Base-by-base conservation (phyloP, 2,888 invertebrate genomes). In the Macrophya alboannulata region DNA sequence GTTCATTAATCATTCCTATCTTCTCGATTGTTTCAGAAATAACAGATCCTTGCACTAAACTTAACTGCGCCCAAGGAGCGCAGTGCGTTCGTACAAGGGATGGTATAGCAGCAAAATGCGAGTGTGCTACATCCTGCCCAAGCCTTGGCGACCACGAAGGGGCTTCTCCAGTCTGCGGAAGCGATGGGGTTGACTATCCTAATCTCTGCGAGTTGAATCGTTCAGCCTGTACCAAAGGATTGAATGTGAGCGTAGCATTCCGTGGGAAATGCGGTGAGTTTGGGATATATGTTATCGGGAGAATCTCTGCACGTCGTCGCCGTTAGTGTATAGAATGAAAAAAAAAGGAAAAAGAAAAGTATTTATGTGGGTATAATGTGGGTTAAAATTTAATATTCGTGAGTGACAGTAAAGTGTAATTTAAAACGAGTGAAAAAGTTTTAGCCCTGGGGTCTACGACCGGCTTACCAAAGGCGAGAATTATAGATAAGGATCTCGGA, bases 201-300 rank as follows among this genome's bases (percentile, higher is more conserved):
- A 97, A 97, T 92, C 96, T 97, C 89, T 99, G 98, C 94, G 97
- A 98, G 92, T 95, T 98, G 94, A 96, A 97, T 90, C 95, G 96
- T 88, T 96, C 96, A 79, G 97, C 98, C 15, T 99, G 98, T 94
- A 95, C 95, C 86, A 95, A 95, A 85, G 96, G 96, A 88, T 95
- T 95, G 87, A 97, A 97, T 92, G 96, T 98, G 90, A 96, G 96
- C 79, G 96, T 98, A 90, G 97, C 97, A 90, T 98, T 97, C 91
- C 95, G 95, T 88, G 98, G 98, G 86, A 97, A 97, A 94, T 98
- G 98, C 94, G 98, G 98, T 98, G 93, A 96, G 97, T 94, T n/a
- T 9, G 25, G n/a, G 4, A 51, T 51, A 77, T 51, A 77, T 51
- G n/a, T 77, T 55, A 55, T 77, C 55, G 25, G 5, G 6, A 21